Conservation (phyloP, 2,888 invertebrate species). For the Agonopterix heracliana region DNA sequence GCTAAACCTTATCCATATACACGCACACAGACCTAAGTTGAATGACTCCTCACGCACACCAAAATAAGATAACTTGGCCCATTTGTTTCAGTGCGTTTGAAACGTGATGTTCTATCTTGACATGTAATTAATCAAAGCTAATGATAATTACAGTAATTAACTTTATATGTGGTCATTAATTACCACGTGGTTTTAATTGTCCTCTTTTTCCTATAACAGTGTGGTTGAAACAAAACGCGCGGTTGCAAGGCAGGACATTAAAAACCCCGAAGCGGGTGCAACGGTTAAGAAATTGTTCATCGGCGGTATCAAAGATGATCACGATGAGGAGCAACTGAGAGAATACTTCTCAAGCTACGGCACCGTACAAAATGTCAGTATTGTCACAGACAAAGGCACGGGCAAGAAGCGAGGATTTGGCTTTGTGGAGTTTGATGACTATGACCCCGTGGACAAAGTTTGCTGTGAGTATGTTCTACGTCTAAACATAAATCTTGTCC, state of each 20-base stretch:
- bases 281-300: constrained; percentile 97
- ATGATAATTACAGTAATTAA: too few relatives aligned
- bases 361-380: constrained; percentile 87
- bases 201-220: constrained; percentile 44
- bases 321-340: constrained; percentile 92
- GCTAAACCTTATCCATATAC: too few relatives aligned
- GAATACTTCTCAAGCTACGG: constrained; percentile 91
- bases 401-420: constrained; percentile 97
- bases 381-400: constrained; percentile 94
- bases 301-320: constrained; percentile 95
- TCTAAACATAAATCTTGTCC: constrained; percentile 11
- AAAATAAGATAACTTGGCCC: too few relatives aligned
- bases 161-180: neutral
- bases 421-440: constrained; percentile 97
- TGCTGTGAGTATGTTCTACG: constrained; percentile 84
- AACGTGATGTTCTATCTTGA: neutral
- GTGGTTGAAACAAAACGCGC: constrained; percentile 98
- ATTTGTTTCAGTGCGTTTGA: too few relatives aligned
- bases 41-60: too few relatives aligned
- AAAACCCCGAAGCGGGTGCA: constrained; percentile 93
- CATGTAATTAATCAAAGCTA: too few relatives aligned
- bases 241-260: constrained; percentile 94
- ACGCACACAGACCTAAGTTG: too few relatives aligned
- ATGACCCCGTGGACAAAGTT: constrained; percentile 97
- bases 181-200: neutral